Evolutionary conservation across 2,888 invertebrate species (phyloP), one percentile per base, ranked within the genome.

Genomic region (Acrobeloides nanus): DNA sequence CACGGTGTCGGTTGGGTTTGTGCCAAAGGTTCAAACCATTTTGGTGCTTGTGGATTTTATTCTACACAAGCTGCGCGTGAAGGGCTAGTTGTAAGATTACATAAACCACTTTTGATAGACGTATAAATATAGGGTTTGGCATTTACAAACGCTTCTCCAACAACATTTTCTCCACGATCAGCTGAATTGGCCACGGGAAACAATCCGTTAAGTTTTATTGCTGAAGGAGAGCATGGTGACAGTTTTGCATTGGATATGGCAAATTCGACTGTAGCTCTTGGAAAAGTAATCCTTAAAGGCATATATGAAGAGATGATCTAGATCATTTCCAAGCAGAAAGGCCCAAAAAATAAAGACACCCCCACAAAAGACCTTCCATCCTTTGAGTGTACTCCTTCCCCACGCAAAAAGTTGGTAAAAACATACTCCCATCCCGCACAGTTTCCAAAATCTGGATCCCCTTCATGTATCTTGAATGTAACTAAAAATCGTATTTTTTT

Each of bases 181-280:
- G 48, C 84, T 84, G 59, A 84, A 43, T 62, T 63, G 41, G 57
- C 57, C 84, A 76, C 92, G 7, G 90, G 92, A 4, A 90, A 90
- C 0, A 93, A 93, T 76, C 92, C 92, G 0, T 54, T 93, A 12
- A 80, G 85, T 0, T 75, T 90, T 12, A 87, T 84, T 0, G 89
- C 87, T 0, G 84, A 84, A 1, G 84, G 80, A 0, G 76, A 78
- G 3, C 76, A 82, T n/a, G 81, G 80, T 0, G 68, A 73, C 47
- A 49, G 56, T 12, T 89, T 89, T 75, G 81, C 87, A 6, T 76
- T 93, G 47, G 93, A 93, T 73, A 92, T 93, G 90, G 92, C 92
- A 0, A 90, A 92, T 0, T 87, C 90, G 0, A 83, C 87, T 0
- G 90, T 89, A 0, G 88, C 92, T 3, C 80, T 90, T 15, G 93